Percentiles rank a stretch among this genome's conserved stretches.
phyloP scores from a whole-genome alignment of 2,797 vertebrate genomes.

The Pelodytes ibericus region DNA sequence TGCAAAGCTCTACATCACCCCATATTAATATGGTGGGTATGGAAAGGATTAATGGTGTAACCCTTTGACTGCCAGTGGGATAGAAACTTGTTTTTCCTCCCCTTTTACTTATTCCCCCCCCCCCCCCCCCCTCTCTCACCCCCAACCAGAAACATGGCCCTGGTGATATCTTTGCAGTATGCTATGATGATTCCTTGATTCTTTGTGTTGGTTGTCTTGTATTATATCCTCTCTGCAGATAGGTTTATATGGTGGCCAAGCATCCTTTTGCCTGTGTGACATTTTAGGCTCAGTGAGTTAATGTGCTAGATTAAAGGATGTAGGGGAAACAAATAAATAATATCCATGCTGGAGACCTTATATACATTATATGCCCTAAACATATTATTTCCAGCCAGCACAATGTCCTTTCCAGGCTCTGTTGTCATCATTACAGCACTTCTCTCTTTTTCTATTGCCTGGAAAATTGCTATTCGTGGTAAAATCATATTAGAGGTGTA shows the following conservation, averaged over 20 bases:
- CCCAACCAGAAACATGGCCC: background rate
- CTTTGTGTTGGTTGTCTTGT: no score
- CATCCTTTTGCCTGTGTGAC: conserved; percentile 3
- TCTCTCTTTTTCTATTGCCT: background rate
- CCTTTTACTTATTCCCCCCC: no score
- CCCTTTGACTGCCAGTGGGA: no score
- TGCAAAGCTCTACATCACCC: background rate
- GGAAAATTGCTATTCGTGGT: background rate
- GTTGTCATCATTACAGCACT: background rate
- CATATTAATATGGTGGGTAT: no score
- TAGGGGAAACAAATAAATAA: conserved; percentile 15
- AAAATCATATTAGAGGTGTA: background rate
- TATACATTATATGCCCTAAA: conserved; percentile 28
- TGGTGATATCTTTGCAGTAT: background rate
- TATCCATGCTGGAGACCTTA: conserved; percentile 4
- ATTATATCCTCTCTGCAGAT: conserved; percentile 10
- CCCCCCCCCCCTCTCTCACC: background rate
- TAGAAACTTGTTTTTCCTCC: no score
- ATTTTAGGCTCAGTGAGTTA: no score
- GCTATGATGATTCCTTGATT: background rate
- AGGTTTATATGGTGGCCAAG: conserved; percentile 23
- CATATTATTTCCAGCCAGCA: conserved; percentile 26
- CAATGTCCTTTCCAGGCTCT: conserved; percentile 14
- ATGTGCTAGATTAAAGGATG: conserved; percentile 3
- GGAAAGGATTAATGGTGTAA: no score